Conservation (phyloP, 1,140 invertebrate genomes). For the Lethocerus indicus region DNA sequence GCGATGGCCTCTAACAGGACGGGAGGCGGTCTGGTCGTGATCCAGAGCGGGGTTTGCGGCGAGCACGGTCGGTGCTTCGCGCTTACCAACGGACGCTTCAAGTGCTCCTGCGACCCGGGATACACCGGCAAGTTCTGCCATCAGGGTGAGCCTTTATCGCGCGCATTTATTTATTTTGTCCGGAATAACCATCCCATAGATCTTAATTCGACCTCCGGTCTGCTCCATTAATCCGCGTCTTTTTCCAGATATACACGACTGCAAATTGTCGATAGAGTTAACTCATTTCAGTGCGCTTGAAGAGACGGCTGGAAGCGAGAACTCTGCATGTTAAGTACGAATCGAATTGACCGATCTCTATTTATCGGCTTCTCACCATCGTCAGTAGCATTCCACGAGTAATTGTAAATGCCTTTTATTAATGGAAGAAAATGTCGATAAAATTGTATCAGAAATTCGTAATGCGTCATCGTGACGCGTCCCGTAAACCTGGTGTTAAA, state of each 20-base stretch:
- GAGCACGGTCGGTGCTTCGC: constrained; percentile 61
- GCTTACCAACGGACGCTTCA: constrained; percentile 37
- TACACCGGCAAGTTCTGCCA: constrained; percentile 58
- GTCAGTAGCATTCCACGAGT: too few relatives aligned
- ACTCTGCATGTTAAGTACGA: constrained; percentile 41
- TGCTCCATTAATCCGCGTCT: too few relatives aligned
- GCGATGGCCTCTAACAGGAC: constrained; percentile 3
- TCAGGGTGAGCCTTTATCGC: constrained; percentile 36
- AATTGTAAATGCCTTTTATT: too few relatives aligned
- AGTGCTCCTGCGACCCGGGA: constrained; percentile 58
- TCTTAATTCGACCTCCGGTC: too few relatives aligned
- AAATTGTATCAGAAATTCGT: too few relatives aligned
- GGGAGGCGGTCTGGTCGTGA: constrained; percentile 12
- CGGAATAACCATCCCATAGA: too few relatives aligned
- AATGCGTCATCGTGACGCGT: too few relatives aligned
- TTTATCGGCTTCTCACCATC: too few relatives aligned
- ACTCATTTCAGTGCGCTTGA: constrained; percentile 64
- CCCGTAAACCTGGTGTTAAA: too few relatives aligned
- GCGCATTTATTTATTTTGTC: neutral
- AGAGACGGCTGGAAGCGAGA: constrained; percentile 44
- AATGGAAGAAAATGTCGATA: too few relatives aligned
- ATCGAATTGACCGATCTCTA: too few relatives aligned
- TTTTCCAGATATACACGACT: constrained; percentile 45
- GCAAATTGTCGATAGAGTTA: constrained; percentile 50
- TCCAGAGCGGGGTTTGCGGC: constrained; percentile 36